These are phyloP conservation scores for Stylophora pistillata DNA, from an alignment of 64 coral and sea anemone species.

Conservation along the genomic window DNA sequence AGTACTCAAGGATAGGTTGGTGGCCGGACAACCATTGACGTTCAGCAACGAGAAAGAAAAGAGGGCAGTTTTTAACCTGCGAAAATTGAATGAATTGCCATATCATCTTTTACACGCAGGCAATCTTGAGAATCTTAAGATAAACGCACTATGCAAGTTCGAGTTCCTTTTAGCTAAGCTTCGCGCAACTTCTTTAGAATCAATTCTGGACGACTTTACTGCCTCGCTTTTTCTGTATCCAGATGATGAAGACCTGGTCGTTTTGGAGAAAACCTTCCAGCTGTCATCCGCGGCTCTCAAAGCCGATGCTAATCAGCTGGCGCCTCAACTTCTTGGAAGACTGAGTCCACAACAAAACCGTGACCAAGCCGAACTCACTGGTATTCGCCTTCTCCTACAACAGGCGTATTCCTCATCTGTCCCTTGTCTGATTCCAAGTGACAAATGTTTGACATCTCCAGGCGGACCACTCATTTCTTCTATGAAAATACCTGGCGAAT, in stretches of 20 bases:
- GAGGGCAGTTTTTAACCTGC: conserved; percentile 59
- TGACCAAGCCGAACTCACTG: background rate
- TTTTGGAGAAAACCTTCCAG: conserved; percentile 67
- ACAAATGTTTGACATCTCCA: conserved; percentile 41
- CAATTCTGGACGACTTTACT: conserved; percentile 77
- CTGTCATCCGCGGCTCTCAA: conserved; percentile 78
- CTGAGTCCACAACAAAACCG: background rate
- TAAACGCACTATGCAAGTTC: conserved; percentile 76
- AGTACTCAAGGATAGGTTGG: conserved; percentile 51
- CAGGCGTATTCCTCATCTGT: conserved; percentile 43
- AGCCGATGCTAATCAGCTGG: conserved; percentile 66
- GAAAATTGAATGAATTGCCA: conserved; percentile 84
- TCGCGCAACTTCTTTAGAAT: conserved; percentile 62
- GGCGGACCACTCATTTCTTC: conserved; percentile 44
- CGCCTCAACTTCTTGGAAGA: conserved; percentile 86
- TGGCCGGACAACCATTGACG: conserved; percentile 61
- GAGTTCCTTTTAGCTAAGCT: conserved; percentile 83
- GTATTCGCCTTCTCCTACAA: conserved; percentile 16
- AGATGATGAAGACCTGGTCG: conserved; percentile 69
- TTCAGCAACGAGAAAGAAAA: conserved; percentile 39
- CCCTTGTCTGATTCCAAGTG: conserved; percentile 30
- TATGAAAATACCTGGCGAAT: background rate
- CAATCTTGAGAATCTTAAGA: conserved; percentile 67
- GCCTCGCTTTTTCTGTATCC: conserved; percentile 51
- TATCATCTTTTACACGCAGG: conserved; percentile 68